Percentiles rank a stretch among this genome's conserved stretches.
Evolutionary conservation across 2,888 invertebrate genomes (phyloP).

Genomic region (Meandrusa payeni): DNA sequence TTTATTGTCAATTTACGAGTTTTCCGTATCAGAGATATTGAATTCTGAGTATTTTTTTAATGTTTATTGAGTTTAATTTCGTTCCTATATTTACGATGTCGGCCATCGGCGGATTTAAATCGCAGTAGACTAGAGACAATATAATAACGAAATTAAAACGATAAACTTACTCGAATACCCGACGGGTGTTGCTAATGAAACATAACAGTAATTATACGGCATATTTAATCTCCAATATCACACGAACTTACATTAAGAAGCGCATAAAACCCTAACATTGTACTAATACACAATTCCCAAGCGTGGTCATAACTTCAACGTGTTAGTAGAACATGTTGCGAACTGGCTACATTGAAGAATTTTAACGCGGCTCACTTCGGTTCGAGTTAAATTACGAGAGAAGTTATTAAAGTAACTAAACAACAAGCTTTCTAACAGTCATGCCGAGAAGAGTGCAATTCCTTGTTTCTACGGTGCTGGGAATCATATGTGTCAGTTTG

Average conservation of each 20-base stretch:
- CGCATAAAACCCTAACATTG: background rate
- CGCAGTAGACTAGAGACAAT: no score
- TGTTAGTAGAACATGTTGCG: slow-evolving; percentile 29
- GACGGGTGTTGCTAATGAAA: background rate
- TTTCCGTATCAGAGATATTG: slow-evolving; percentile 14
- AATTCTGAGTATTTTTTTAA: slow-evolving; percentile 19
- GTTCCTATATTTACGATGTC: background rate
- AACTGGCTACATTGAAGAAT: slow-evolving; percentile 29
- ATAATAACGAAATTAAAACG: no score
- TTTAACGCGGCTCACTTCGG: slow-evolving; percentile 33
- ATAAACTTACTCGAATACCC: background rate
- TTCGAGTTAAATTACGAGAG: slow-evolving; percentile 31
- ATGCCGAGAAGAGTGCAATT: slow-evolving; percentile 46
- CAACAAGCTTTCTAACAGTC: slow-evolving; percentile 46
- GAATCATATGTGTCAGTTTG: slow-evolving; percentile 37
- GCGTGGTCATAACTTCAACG: slow-evolving; percentile 26
- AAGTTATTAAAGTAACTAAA: slow-evolving; percentile 34
- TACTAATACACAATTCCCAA: slow-evolving; percentile 16
- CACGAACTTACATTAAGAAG: slow-evolving; percentile 1
- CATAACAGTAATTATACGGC: background rate
- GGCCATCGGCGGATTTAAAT: no score
- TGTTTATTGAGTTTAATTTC: slow-evolving; percentile 15
- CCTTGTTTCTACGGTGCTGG: slow-evolving; percentile 41
- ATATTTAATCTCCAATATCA: slow-evolving; percentile 3
- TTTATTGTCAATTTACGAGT: slow-evolving; percentile 39